Evolutionary conservation across 2,797 vertebrate genomes (phyloP).

Genomic region (Parambassis ranga): DNA sequence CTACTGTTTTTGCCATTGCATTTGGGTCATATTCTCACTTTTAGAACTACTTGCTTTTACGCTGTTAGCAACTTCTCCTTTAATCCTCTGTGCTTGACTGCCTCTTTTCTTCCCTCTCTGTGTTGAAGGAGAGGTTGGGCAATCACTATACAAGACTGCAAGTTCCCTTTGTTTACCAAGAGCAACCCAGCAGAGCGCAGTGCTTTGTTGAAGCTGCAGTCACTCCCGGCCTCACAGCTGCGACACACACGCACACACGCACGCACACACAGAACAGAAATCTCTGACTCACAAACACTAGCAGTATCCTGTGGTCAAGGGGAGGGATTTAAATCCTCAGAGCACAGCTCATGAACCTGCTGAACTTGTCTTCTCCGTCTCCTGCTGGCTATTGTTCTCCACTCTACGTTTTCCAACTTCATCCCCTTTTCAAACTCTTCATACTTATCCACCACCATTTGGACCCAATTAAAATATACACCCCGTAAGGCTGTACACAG

Average conservation of each 20-base stretch:
- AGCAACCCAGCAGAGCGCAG: conserved; percentile 76
- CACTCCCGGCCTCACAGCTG: conserved; percentile 81
- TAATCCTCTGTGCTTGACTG: conserved; percentile 35
- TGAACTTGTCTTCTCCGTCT: conserved; percentile 78
- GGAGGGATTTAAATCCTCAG: conserved; percentile 78
- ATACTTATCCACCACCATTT: conserved; percentile 50
- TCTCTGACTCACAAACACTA: conserved; percentile 79
- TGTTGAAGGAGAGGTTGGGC: conserved; percentile 65
- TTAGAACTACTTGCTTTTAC: background rate
- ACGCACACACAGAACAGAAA: conserved; percentile 57
- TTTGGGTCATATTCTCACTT: conserved; percentile 14
- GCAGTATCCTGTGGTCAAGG: conserved; percentile 82
- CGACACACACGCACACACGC: conserved; percentile 58
- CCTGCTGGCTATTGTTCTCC: conserved; percentile 69
- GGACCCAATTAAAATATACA: conserved; percentile 74
- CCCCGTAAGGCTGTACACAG: conserved; percentile 49
- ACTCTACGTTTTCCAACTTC: conserved; percentile 42
- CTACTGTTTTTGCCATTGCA: conserved; percentile 4
- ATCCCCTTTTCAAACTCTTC: conserved; percentile 55
- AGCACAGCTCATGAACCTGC: conserved; percentile 75
- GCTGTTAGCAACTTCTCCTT: conserved; percentile 30
- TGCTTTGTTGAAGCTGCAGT: conserved; percentile 79
- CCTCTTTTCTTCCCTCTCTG: conserved; percentile 59
- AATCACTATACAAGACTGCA: conserved; percentile 62
- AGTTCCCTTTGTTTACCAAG: conserved; percentile 81